Percentiles rank a stretch among this genome's conserved stretches.
phyloP scores from a whole-genome alignment of 1,140 invertebrate species.

The Pachyrhynchus sulphureomaculatus region DNA sequence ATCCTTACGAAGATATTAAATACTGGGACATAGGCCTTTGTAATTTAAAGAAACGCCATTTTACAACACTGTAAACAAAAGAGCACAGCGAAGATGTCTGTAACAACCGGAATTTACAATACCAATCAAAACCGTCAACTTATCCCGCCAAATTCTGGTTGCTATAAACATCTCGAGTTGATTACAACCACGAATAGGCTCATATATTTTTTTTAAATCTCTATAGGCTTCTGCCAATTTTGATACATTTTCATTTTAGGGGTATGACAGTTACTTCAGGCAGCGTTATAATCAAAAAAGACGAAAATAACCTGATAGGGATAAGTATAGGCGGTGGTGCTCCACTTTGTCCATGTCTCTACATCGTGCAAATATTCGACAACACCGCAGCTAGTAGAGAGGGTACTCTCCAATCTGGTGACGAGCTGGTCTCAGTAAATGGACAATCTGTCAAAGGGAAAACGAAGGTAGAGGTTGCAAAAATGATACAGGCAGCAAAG shows the following conservation, averaged over 20 bases:
- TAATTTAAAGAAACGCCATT: too few species aligned
- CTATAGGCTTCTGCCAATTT: background rate
- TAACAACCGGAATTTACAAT: too few species aligned
- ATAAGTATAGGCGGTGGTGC: slow-evolving; percentile 97
- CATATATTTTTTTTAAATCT: background rate
- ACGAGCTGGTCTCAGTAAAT: slow-evolving; percentile 95
- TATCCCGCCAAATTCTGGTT: too few species aligned
- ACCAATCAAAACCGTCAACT: too few species aligned
- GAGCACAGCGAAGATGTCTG: too few species aligned
- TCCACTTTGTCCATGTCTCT: slow-evolving; percentile 93
- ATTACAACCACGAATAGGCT: too few species aligned
- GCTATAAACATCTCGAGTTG: too few species aligned
- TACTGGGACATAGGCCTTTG: too few species aligned
- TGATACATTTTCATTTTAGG: slow-evolving; percentile 59
- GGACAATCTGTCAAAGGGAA: slow-evolving; percentile 90
- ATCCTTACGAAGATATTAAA: too few species aligned
- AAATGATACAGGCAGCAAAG: slow-evolving; percentile 92
- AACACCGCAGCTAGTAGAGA: slow-evolving; percentile 91
- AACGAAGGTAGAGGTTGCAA: slow-evolving; percentile 97
- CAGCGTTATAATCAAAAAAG: slow-evolving; percentile 85
- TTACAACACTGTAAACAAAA: too few species aligned
- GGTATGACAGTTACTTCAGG: slow-evolving; percentile 98
- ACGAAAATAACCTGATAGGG: slow-evolving; percentile 93
- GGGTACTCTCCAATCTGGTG: slow-evolving; percentile 90
- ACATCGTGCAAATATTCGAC: slow-evolving; percentile 97